Percentiles rank a stretch among this genome's conserved stretches.
These are phyloP conservation scores for Callyntrura sp. DNA, from an alignment of 2,888 invertebrate species.

Conservation along the genomic window DNA sequence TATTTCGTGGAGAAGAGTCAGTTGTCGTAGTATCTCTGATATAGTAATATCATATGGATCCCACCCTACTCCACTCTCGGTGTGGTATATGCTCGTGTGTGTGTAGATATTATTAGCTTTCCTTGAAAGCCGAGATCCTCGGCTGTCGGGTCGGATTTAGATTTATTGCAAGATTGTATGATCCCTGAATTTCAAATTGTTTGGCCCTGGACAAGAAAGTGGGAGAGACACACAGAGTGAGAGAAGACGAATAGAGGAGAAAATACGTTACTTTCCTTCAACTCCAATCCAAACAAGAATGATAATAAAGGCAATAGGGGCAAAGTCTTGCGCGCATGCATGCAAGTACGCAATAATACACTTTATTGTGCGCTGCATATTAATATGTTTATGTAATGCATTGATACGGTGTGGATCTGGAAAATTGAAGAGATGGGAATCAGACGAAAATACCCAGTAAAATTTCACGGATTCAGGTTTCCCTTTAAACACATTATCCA, in stretches of 20 bases:
- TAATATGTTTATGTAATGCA: constrained; percentile 59
- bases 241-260: neutral
- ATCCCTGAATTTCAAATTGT: constrained; percentile 76
- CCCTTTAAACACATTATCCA: constrained; percentile 51
- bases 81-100: neutral
- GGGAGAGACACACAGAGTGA: neutral
- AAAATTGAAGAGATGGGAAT: constrained; percentile 74
- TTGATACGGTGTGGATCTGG: constrained; percentile 58
- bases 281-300: constrained; percentile 4
- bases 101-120: constrained; percentile 51
- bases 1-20: neutral
- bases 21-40: neutral
- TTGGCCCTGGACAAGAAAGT: constrained; percentile 56
- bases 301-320: constrained; percentile 44
- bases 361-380: constrained; percentile 54
- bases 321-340: constrained; percentile 26
- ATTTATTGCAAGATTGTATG: constrained; percentile 77
- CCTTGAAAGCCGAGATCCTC: constrained; percentile 75
- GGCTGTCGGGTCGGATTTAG: constrained; percentile 76
- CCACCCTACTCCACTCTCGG: constrained; percentile 45
- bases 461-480: constrained; percentile 60
- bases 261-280: constrained; percentile 40
- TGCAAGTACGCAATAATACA: constrained; percentile 48
- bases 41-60: constrained; percentile 21
- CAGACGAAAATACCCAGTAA: constrained; percentile 57